Conservation (phyloP, 2,113 vertebrate genomes). For the Thunnus maccoyii region DNA sequence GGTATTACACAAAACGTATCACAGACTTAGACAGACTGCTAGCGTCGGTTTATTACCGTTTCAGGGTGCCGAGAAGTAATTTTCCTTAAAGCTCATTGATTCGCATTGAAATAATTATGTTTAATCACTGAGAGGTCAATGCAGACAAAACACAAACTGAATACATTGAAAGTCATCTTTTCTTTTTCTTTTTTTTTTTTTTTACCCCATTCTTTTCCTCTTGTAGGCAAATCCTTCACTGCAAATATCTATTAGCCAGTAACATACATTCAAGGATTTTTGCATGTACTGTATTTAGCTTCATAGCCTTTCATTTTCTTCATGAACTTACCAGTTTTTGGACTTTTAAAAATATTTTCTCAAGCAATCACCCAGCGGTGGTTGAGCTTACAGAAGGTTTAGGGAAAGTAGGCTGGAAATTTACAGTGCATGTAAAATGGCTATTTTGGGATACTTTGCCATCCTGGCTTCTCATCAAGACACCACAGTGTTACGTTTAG, state of each 20-base stretch:
- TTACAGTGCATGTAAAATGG: conserved; percentile 72
- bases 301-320: conserved; percentile 54
- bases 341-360: conserved; percentile 7
- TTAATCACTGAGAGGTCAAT: conserved; percentile 60
- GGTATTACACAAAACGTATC: conserved; percentile 61
- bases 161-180: conserved; percentile 42
- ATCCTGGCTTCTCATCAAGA: conserved; percentile 56
- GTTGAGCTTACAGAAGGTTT: conserved; percentile 25
- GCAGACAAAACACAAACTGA: conserved; percentile 56
- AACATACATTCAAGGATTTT: conserved; percentile 57
- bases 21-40: conserved; percentile 27
- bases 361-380: conserved; percentile 25
- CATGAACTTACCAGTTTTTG: conserved; percentile 30
- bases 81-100: conserved; percentile 68
- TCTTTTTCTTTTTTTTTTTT: neutral
- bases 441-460: conserved; percentile 34
- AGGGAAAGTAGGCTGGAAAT: conserved; percentile 43
- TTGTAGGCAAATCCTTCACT: conserved; percentile 48
- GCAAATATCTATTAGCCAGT: conserved; percentile 60
- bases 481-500: conserved; percentile 62
- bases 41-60: conserved; percentile 55
- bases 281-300: conserved; percentile 75
- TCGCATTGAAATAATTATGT: conserved; percentile 67
- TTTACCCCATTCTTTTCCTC: conserved; percentile 30
- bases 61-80: conserved; percentile 63